phyloP scores from a whole-genome alignment of 2,113 vertebrate genomes.

The Echinops telfairi region DNA sequence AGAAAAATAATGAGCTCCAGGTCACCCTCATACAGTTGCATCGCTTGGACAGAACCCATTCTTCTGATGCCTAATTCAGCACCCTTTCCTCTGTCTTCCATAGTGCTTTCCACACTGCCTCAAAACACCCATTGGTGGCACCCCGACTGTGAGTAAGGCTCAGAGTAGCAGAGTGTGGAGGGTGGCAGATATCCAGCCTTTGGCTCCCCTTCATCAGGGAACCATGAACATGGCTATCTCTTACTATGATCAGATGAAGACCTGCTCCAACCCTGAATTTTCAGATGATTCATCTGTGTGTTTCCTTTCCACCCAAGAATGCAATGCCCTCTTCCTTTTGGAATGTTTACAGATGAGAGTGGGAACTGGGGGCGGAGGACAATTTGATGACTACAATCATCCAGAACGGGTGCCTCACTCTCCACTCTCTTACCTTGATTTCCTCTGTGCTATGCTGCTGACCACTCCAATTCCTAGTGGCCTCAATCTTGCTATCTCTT shows the following conservation, averaged over 20 bases:
- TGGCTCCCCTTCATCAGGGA: not conserved
- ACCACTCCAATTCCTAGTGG: not conserved
- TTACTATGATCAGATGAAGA: slow-evolving; percentile 55
- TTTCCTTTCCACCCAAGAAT: slow-evolving; percentile 74
- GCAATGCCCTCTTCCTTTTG: slow-evolving; percentile 67
- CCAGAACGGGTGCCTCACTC: slow-evolving; percentile 12
- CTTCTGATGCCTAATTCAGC: not conserved
- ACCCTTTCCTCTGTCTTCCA: not conserved
- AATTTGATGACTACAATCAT: slow-evolving; percentile 24
- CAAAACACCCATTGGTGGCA: not conserved
- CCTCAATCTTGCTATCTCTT: not conserved
- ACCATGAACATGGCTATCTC: not conserved
- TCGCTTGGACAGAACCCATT: not conserved
- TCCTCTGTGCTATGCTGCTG: not conserved
- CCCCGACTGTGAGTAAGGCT: not conserved
- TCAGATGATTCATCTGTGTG: slow-evolving; percentile 73
- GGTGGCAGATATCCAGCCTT: not conserved
- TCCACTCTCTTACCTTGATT: slow-evolving; percentile 3
- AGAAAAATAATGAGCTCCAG: not conserved
- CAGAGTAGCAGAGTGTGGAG: not conserved
- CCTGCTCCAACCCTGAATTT: slow-evolving; percentile 26
- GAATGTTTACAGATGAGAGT: slow-evolving; percentile 76
- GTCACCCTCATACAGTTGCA: not conserved
- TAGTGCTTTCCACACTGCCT: not conserved
- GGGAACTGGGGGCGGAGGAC: slow-evolving; percentile 29